A percentile compares a stretch with the other conserved stretches of the same genome.
Evolutionary conservation across 2,888 invertebrate genomes (phyloP).

Genomic region (Callyntrura guangdongensis): DNA sequence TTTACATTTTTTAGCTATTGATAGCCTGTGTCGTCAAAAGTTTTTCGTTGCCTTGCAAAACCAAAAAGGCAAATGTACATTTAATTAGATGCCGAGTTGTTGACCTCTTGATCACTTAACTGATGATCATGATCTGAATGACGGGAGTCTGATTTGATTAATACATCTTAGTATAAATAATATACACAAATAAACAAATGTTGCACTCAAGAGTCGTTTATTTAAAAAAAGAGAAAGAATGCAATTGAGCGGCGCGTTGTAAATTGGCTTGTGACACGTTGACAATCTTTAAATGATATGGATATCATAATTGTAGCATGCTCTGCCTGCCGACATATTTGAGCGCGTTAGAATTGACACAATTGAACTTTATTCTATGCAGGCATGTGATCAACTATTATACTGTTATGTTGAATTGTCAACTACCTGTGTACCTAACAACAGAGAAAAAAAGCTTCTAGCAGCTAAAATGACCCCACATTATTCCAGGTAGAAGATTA

Average conservation of each 20-base stretch:
- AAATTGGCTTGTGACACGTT: conserved; percentile 27
- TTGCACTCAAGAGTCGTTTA: neutral
- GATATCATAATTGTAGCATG: conserved; percentile 4
- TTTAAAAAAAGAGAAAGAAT: conserved; percentile 60
- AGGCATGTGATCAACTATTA: neutral
- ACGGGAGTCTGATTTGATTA: conserved; percentile 64
- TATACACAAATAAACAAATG: neutral
- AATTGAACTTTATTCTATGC: neutral
- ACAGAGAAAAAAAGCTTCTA: neutral
- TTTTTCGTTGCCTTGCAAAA: conserved; percentile 74
- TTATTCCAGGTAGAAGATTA: conserved; percentile 34
- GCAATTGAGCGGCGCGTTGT: neutral
- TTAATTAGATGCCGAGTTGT: conserved; percentile 76
- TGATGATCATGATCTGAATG: conserved; percentile 26
- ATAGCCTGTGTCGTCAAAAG: conserved; percentile 71
- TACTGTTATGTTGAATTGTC: neutral
- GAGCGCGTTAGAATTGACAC: conserved; percentile 29
- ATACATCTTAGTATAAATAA: conserved; percentile 6
- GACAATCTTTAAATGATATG: conserved; percentile 35
- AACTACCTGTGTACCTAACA: neutral
- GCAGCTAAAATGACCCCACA: neutral
- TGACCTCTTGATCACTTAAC: conserved; percentile 73
- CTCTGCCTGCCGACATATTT: neutral
- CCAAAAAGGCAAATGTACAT: conserved; percentile 75
- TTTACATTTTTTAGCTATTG: conserved; percentile 76